Percentiles rank a stretch among this genome's conserved stretches.
phyloP scores from a whole-genome alignment of 2,113 vertebrate species.

The Charadrius vociferus region DNA sequence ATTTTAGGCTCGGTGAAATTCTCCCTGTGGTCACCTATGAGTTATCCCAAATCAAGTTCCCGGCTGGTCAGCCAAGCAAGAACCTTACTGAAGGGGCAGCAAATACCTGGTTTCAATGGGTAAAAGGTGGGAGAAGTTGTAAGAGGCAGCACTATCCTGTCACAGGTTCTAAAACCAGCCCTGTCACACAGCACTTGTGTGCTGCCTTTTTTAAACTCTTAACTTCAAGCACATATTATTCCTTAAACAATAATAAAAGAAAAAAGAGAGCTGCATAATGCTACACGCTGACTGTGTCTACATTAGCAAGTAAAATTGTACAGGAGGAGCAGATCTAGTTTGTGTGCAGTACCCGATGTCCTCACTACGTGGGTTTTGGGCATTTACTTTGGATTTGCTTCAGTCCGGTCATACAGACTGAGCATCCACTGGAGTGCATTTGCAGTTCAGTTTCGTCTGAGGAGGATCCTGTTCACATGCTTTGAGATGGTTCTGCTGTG shows the following conservation, averaged over 20 bases:
- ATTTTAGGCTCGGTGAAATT: neutral
- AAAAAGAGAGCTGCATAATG: neutral
- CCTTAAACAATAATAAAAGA: neutral
- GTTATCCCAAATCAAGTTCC: neutral
- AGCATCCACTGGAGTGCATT: neutral
- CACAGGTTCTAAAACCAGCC: neutral
- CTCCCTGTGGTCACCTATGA: neutral
- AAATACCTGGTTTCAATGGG: neutral
- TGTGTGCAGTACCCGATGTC: neutral
- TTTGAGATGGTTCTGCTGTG: neutral
- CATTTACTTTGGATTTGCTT: neutral
- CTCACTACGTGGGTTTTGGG: neutral
- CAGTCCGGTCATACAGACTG: fast-evolving
- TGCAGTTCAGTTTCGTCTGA: neutral
- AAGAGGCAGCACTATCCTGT: neutral
- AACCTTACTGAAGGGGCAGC: neutral
- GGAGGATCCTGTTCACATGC: neutral
- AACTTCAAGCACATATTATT: neutral
- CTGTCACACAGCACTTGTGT: neutral
- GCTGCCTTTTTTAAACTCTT: neutral
- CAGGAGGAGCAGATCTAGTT: neutral
- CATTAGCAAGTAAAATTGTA: neutral
- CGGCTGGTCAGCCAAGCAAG: neutral
- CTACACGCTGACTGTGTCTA: neutral
- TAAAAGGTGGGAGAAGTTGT: neutral